Percentiles rank a stretch among this genome's conserved stretches.
phyloP scores from a whole-genome alignment of 2,888 invertebrate species.

The Chrysolina americana region DNA sequence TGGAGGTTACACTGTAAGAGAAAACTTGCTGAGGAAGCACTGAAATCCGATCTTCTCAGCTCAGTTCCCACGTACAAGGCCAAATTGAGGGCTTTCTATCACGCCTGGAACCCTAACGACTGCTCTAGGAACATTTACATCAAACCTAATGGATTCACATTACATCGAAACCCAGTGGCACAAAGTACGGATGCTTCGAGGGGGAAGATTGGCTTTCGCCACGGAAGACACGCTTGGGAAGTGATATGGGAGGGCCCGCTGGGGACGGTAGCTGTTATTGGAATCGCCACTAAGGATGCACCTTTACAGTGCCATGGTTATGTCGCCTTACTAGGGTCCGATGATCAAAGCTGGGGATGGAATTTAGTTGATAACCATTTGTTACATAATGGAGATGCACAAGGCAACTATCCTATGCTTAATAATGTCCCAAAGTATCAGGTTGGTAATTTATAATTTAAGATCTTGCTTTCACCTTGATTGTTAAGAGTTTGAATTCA shows the following conservation, averaged over 20 bases:
- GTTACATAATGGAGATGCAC: constrained; percentile 95
- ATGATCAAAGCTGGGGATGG: constrained; percentile 99
- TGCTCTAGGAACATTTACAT: constrained; percentile 97
- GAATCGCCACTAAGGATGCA: constrained; percentile 95
- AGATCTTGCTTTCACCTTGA: background rate
- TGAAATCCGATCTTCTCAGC: constrained; percentile 92
- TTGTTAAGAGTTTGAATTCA: too few relatives aligned
- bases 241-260: constrained; percentile 98
- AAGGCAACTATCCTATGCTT: constrained; percentile 92
- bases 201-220: constrained; percentile 80
- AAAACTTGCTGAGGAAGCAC: constrained; percentile 87
- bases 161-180: constrained; percentile 98
- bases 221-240: constrained; percentile 97
- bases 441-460: constrained; percentile 70
- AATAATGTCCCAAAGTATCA: constrained; percentile 99
- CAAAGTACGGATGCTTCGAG: constrained; percentile 97
- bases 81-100: constrained; percentile 92
- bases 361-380: constrained; percentile 98
- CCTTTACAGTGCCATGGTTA: constrained; percentile 95
- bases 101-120: constrained; percentile 98
- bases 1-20: constrained; percentile 93
- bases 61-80: constrained; percentile 93
- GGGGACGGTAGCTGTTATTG: constrained; percentile 98
- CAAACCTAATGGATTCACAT: constrained; percentile 96
- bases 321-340: constrained; percentile 93